Conservation (phyloP, 2,888 invertebrate species). For the Antheraea yamamai region DNA sequence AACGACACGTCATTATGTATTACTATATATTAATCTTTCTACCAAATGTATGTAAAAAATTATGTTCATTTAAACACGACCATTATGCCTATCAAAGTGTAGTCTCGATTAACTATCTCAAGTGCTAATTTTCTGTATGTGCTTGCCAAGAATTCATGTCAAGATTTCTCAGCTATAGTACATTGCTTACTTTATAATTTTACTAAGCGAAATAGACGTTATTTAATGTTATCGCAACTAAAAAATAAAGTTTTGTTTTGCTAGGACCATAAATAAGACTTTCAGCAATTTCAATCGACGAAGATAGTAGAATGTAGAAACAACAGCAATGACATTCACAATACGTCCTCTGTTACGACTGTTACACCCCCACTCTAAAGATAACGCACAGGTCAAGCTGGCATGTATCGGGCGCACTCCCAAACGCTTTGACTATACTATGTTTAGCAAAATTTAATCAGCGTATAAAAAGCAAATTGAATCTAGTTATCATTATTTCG, state of each 20-base stretch:
- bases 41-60: not conserved
- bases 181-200: not conserved
- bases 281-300: not conserved
- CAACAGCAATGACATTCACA: slow-evolving; percentile 58
- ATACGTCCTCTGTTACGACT: slow-evolving; percentile 57
- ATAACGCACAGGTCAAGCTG: slow-evolving; percentile 64
- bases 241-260: not conserved
- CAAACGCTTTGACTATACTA: slow-evolving; percentile 40
- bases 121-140: not conserved
- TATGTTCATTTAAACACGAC: not conserved
- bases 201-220: not conserved
- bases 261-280: not conserved
- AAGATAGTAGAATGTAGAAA: slow-evolving; percentile 30
- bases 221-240: not conserved
- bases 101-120: not conserved
- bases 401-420: slow-evolving; percentile 59
- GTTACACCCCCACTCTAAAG: slow-evolving; percentile 63
- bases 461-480: not conserved
- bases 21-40: not conserved
- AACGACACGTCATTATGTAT: not conserved
- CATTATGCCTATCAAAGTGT: not conserved
- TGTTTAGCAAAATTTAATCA: not conserved
- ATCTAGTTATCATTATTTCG: not conserved
- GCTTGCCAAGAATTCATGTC: not conserved
- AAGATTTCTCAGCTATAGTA: not conserved